Evolutionary conservation across 2,888 invertebrate species (phyloP).

Genomic region (Lomographa bimaculata): DNA sequence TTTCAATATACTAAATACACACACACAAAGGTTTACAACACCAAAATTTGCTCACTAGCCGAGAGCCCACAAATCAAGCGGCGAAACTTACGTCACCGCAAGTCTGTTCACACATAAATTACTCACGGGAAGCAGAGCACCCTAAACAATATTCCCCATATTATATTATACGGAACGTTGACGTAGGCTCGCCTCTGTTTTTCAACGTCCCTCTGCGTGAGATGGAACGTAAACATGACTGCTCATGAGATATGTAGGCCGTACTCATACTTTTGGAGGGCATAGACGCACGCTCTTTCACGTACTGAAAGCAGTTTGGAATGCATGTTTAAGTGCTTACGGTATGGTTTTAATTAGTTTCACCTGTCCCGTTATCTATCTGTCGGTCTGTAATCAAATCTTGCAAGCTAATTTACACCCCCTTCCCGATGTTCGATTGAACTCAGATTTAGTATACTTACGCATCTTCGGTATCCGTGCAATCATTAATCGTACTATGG

Average conservation of each 20-base stretch:
- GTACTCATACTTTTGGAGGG: constrained; percentile 9
- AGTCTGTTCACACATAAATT: constrained; percentile 23
- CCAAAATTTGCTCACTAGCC: constrained; percentile 5
- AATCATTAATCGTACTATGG: too few species aligned
- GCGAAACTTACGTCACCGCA: constrained; percentile 19
- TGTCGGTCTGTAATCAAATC: too few species aligned
- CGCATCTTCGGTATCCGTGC: too few species aligned
- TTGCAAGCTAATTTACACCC: too few species aligned
- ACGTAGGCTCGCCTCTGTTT: constrained; percentile 29
- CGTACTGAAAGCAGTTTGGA: too few species aligned
- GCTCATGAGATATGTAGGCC: constrained; percentile 27
- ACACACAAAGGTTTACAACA: neutral
- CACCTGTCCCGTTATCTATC: too few species aligned
- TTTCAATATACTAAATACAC: too few species aligned
- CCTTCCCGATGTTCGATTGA: too few species aligned
- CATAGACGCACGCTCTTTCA: constrained; percentile 7
- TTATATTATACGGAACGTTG: constrained; percentile 23
- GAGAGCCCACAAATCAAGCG: constrained; percentile 17
- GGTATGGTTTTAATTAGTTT: too few species aligned
- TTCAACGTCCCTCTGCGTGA: constrained; percentile 29
- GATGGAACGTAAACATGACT: constrained; percentile 32
- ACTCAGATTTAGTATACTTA: too few species aligned
- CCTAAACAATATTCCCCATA: constrained; percentile 25
- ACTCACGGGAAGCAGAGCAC: constrained; percentile 20
- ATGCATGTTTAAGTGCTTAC: too few species aligned